Conservation (phyloP, 2,113 vertebrate genomes). For the Ceyx melanurus region DNA sequence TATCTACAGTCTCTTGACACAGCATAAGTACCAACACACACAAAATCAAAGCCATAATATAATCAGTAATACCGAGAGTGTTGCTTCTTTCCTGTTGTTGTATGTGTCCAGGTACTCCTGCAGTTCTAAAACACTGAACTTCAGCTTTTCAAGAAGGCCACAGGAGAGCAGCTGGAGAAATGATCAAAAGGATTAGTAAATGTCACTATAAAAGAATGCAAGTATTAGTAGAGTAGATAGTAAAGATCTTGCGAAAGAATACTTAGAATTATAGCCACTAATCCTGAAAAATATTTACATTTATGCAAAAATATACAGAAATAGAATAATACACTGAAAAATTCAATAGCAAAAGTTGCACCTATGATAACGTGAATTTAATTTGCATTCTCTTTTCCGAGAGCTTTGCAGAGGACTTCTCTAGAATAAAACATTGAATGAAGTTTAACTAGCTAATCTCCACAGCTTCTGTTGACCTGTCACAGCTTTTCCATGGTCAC, state of each 20-base stretch:
- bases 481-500: background rate
- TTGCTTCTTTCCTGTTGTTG: slow-evolving; percentile 92
- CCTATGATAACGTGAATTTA: background rate
- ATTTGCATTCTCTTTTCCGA: background rate
- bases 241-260: background rate
- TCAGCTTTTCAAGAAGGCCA: slow-evolving; percentile 96
- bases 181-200: background rate
- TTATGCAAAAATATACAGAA: background rate
- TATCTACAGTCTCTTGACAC: background rate
- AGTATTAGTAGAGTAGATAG: background rate
- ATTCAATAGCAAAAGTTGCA: background rate
- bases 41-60: background rate
- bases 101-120: slow-evolving; percentile 98
- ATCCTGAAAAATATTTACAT: background rate
- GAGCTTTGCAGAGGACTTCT: background rate
- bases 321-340: background rate
- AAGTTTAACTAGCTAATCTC: background rate
- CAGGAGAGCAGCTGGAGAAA: slow-evolving; percentile 91
- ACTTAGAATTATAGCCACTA: background rate
- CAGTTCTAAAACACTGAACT: slow-evolving; percentile 96
- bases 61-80: slow-evolving; percentile 83
- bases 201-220: background rate
- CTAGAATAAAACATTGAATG: background rate
- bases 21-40: background rate
- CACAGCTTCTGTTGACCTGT: background rate